Evolutionary conservation across 2,113 vertebrate genomes (phyloP).

Genomic region (Gnathonemus echidnorhynchus): DNA sequence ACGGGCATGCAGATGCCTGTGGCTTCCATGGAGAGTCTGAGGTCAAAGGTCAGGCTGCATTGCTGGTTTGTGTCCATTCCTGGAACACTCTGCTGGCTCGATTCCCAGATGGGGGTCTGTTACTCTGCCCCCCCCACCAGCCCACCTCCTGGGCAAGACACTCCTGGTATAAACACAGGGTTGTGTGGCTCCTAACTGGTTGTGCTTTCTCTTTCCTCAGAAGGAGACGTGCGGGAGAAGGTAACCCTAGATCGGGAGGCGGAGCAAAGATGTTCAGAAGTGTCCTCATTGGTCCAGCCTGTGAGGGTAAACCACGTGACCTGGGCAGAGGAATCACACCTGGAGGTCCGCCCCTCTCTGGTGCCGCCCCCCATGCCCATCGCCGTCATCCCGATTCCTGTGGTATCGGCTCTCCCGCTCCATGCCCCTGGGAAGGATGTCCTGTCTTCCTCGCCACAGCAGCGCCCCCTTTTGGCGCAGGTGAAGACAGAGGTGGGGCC

Average conservation of each 20-base stretch:
- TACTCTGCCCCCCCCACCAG: neutral
- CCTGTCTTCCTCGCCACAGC: constrained; percentile 48
- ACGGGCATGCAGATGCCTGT: neutral
- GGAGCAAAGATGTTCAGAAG: constrained; percentile 63
- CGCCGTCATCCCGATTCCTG: constrained; percentile 80
- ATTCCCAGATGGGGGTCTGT: neutral
- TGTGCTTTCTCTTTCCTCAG: constrained; percentile 50
- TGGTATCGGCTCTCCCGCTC: constrained; percentile 67
- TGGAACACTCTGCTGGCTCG: neutral
- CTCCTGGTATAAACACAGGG: neutral
- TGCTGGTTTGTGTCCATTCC: neutral
- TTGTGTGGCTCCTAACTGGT: neutral
- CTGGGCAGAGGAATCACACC: constrained; percentile 46
- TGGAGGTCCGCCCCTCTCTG: constrained; percentile 41
- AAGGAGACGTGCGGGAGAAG: constrained; percentile 69
- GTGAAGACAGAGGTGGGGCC: constrained; percentile 61
- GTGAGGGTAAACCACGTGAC: constrained; percentile 61
- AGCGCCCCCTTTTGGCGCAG: constrained; percentile 54
- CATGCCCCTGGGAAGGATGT: constrained; percentile 49
- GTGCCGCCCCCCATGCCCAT: constrained; percentile 61
- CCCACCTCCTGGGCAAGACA: neutral
- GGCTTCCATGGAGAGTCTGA: neutral
- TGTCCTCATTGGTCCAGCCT: constrained; percentile 45
- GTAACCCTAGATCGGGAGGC: constrained; percentile 67
- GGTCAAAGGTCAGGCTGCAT: neutral